Conservation (phyloP, 2,113 vertebrate species). For the Aegypius monachus region DNA sequence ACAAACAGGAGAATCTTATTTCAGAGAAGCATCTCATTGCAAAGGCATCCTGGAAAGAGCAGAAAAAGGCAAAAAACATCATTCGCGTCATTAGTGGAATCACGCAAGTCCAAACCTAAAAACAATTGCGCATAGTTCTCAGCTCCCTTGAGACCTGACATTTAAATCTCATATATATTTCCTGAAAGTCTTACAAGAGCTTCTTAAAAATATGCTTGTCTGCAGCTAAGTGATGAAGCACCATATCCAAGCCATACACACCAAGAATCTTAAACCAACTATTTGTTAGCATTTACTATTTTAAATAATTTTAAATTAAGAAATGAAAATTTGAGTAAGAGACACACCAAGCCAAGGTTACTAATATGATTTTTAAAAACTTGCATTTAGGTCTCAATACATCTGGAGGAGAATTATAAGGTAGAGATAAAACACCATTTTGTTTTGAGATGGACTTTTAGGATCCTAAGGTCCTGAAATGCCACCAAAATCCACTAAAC, state of each 20-base stretch:
- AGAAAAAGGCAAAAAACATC: not conserved
- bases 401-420: conserved; percentile 28
- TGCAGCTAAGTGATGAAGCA: not conserved
- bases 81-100: not conserved
- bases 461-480: conserved; percentile 32
- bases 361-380: conserved; percentile 26
- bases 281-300: not conserved
- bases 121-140: conserved; percentile 16
- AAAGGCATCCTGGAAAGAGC: conserved; percentile 12
- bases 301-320: not conserved
- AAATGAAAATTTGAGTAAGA: conserved; percentile 7
- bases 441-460: conserved; percentile 39
- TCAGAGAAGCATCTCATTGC: not conserved
- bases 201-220: conserved; percentile 6
- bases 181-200: not conserved
- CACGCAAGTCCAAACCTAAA: not conserved
- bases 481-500: not conserved
- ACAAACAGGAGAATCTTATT: not conserved
- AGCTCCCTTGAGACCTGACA: conserved; percentile 26
- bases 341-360: not conserved
- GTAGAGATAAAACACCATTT: conserved; percentile 57
- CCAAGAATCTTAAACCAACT: conserved; percentile 25
- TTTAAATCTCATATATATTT: conserved; percentile 33
- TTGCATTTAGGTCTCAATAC: conserved; percentile 62
- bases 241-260: conserved; percentile 14